phyloP scores from a whole-genome alignment of 2,797 vertebrate species.

The Sebastes vulpes region DNA sequence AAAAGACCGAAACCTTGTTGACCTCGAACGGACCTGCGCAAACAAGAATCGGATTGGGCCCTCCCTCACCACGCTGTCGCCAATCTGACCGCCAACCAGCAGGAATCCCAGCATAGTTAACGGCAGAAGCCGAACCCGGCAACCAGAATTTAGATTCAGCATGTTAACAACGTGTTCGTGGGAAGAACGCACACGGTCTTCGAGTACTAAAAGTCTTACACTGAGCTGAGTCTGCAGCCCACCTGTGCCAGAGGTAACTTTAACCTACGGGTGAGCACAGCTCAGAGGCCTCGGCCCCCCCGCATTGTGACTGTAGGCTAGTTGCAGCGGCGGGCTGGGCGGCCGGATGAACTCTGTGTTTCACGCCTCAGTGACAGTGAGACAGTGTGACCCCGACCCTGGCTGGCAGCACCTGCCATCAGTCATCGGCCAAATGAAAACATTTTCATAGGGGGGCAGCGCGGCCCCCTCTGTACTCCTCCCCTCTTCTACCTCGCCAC shows the following conservation, averaged over 20 bases:
- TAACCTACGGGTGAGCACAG: not conserved
- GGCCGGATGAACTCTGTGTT: slow-evolving; percentile 63
- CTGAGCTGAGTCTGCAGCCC: slow-evolving; percentile 12
- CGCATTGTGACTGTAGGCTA: slow-evolving; percentile 1
- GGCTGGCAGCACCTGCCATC: slow-evolving; percentile 81
- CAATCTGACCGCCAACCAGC: slow-evolving; percentile 38
- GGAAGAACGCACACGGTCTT: slow-evolving; percentile 6
- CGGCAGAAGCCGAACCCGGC: slow-evolving; percentile 30
- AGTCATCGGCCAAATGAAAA: slow-evolving; percentile 84
- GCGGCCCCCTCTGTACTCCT: not conserved
- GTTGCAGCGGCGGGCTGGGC: slow-evolving; percentile 2
- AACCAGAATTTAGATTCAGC: slow-evolving; percentile 29
- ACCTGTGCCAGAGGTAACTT: slow-evolving; percentile 47
- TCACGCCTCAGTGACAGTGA: slow-evolving; percentile 71
- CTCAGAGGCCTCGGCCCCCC: not conserved
- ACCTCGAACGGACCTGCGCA: slow-evolving; percentile 67
- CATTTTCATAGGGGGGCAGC: slow-evolving; percentile 83
- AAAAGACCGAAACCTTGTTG: slow-evolving; percentile 77
- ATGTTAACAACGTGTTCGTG: not conserved
- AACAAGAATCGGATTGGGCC: slow-evolving; percentile 59
- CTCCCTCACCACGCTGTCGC: slow-evolving; percentile 36
- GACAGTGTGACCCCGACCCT: slow-evolving; percentile 73
- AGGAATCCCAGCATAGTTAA: slow-evolving; percentile 12
- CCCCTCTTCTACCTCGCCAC: slow-evolving; percentile 39
- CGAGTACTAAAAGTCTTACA: not conserved